Evolutionary conservation across 2,797 vertebrate genomes (phyloP), one percentile per base, ranked within the genome.

Genomic region (Lepidocolaptes lacrymiger): DNA sequence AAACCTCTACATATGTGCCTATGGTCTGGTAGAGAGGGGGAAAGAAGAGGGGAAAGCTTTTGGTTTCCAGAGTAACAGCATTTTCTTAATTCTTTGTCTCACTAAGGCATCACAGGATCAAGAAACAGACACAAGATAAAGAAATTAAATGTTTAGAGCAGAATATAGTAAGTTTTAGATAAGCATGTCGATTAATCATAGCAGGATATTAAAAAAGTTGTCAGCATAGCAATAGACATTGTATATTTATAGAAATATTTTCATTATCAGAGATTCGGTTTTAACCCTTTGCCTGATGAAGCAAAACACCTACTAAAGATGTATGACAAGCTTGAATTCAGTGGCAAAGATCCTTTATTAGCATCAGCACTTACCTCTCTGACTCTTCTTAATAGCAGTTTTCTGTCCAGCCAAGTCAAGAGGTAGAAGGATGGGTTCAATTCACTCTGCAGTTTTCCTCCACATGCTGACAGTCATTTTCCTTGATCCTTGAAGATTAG

Each of bases 401-500:
- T 87, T 94, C 74, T 91, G 72, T 85, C 78, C 68, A 83, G 7
- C 56, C 61, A 73, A 79, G 67, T 56, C 74, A 82, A 4, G 1
- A 89, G 37, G 56, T 30, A 67, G 82, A 96, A 91, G 27, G 75
- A 94, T 88, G 56, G 22, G 27, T 34, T 91, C 69, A 71, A 68
- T 94, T 89, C 89, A 72, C 56, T 62, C 72, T 61, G 72, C 56
- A 83, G 52, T 77, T 96, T 95, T 93, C 81, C 46, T 91, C 49
- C 74, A 64, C 44, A 5, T 49, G 41, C 68, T 92, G 79, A 85
- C 61, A 71, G 61, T 61, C 37, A 74, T 77, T 74, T 87, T 80
- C 67, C 52, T 87, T 5, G 0, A 69, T 76, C 52, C 78, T 73
- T 43, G 81, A 92, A 89, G 87, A 77, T 85, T 79, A 91, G 28